Percentiles rank a stretch among this genome's conserved stretches.
Evolutionary conservation across 2,113 vertebrate genomes (phyloP).

Genomic region (Puntigrus tetrazona): DNA sequence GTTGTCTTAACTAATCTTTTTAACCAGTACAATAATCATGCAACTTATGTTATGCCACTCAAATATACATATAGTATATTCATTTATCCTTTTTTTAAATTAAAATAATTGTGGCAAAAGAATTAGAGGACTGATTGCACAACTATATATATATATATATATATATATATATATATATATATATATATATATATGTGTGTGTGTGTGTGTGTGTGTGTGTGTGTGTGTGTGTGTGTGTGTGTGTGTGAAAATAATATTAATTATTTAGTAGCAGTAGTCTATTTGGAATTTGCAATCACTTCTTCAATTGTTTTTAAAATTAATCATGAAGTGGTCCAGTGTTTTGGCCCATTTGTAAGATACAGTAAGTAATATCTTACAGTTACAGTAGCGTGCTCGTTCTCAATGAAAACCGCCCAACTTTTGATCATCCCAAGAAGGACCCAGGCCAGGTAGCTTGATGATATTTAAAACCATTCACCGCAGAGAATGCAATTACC

Average conservation of each 20-base stretch:
- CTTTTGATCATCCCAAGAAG: slow-evolving; percentile 1
- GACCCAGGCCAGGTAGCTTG: neutral
- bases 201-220: too few relatives aligned
- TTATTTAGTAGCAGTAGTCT: too few relatives aligned
- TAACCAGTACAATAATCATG: too few relatives aligned
- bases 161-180: too few relatives aligned
- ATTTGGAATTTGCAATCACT: too few relatives aligned
- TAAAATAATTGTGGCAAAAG: neutral
- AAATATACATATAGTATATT: neutral
- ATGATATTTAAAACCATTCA: slow-evolving; percentile 6
- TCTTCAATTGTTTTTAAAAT: too few relatives aligned
- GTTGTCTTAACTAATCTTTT: too few relatives aligned
- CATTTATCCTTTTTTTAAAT: neutral
- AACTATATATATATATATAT: too few relatives aligned
- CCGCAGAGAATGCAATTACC: neutral
- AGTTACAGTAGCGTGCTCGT: neutral
- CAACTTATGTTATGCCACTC: too few relatives aligned
- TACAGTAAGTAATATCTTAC: neutral
- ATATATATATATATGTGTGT: too few relatives aligned
- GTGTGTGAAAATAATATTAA: too few relatives aligned
- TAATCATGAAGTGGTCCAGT: neutral
- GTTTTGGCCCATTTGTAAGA: neutral
- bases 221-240: too few relatives aligned
- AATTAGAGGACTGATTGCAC: neutral
- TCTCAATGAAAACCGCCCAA: neutral